phyloP scores from a whole-genome alignment of 2,888 invertebrate genomes.

The Girardia tigrina region DNA sequence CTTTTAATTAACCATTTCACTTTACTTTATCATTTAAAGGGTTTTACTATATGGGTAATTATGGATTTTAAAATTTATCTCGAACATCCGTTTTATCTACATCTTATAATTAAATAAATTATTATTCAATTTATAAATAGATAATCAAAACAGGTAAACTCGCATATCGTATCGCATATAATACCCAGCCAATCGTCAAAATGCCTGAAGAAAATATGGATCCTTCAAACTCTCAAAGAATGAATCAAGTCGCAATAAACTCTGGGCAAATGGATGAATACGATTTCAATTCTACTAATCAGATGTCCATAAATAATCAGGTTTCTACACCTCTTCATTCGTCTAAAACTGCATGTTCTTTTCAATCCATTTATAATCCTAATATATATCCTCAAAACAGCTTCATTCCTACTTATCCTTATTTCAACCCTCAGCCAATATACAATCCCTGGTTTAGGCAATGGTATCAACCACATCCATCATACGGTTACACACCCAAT shows the following conservation, averaged over 20 bases:
- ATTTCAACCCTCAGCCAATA: not conserved
- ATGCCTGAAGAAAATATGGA: not conserved
- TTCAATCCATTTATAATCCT: not conserved
- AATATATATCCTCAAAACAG: not conserved
- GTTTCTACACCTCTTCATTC: not conserved
- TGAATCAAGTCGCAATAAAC: not conserved
- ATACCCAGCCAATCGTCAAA: conserved; percentile 32
- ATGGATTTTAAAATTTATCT: no score
- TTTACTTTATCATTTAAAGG: no score
- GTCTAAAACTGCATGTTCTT: not conserved
- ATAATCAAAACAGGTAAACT: conserved; percentile 26
- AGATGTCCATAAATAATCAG: not conserved
- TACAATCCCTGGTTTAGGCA: conserved; percentile 16
- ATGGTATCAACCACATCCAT: not conserved
- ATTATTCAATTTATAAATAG: no score
- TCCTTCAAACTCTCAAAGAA: not conserved
- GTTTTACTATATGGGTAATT: no score
- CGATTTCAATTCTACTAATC: not conserved
- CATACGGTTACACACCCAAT: not conserved
- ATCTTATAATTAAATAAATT: no score
- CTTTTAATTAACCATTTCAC: no score
- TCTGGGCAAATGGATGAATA: not conserved
- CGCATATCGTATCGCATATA: conserved; percentile 35
- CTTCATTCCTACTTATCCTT: not conserved
- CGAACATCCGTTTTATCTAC: no score